Base-by-base conservation (phyloP, 2,113 vertebrate species). In the Muscicapa adusta region DNA sequence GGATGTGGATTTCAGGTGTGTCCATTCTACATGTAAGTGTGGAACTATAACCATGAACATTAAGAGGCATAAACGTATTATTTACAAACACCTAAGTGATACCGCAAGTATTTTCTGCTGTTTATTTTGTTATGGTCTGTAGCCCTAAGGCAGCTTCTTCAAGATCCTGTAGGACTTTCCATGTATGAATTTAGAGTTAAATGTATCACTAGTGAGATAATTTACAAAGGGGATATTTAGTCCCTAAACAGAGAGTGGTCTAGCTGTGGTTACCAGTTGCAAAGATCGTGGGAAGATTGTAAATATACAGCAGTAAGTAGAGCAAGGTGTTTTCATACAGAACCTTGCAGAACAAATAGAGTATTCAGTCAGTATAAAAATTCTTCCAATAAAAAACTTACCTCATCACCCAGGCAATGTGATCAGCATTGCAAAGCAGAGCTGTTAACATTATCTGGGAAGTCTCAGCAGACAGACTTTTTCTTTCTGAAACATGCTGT, bases 211-310 rank as follows among this genome's bases (percentile, higher is more conserved):
- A 98, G 98, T 1, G 96, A 99, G 60, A 98, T 97, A 0, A 62
- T 98, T 26, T 98, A 98, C 94, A 98, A 98, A n/a, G 98, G 98
- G n/a, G 98, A 98, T 91, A 86, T 98, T 33, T 98, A 98, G 16
- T 48, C 14, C 13, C 94, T 93, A 7, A 97, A 98, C 7, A 97
- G 96, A 51, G 98, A 98, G 93, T 98, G 58, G 97, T 95, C 79
- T 99, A 75, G 93, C 83, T 63, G 60, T 98, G 82, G 97, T 98
- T 92, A 98, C 98, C 68, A 98, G 98, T 91, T 97, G 97, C 43
- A 98, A 97, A 90, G 94, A 98, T 18, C 96, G 98, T n/a, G 98
- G 97, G 72, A 97, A 97, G 85, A 97, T 96, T 84, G 76, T 91
- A 96, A 98, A 95, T 96, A 93, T 85, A 77, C 43, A 85, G 6